Evolutionary conservation across 2,888 invertebrate species (phyloP).

Genomic region (Thera obeliscata): DNA sequence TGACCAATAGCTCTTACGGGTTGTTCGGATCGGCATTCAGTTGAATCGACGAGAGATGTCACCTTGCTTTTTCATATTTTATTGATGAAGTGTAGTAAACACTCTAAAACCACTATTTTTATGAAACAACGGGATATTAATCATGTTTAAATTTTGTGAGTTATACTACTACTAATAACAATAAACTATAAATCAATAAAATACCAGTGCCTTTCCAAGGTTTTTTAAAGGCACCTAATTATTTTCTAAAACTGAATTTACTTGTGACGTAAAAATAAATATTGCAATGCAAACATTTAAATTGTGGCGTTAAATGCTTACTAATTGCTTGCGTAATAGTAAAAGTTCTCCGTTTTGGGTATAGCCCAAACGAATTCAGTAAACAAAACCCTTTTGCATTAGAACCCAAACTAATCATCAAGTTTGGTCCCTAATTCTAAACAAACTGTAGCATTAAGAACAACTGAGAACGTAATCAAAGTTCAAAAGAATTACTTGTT

Average conservation of each 20-base stretch:
- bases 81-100: too few relatives aligned
- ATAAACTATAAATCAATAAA: too few relatives aligned
- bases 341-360: conserved; percentile 41
- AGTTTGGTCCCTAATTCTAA: conserved; percentile 40
- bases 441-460: conserved; percentile 33
- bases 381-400: conserved; percentile 43
- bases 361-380: conserved; percentile 39
- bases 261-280: conserved; percentile 13
- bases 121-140: too few relatives aligned
- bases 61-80: too few relatives aligned
- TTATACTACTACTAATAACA: too few relatives aligned
- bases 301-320: conserved; percentile 36
- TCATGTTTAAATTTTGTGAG: too few relatives aligned
- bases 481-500: conserved; percentile 19
- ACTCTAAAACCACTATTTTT: too few relatives aligned
- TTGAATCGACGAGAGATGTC: too few relatives aligned
- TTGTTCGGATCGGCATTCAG: too few relatives aligned
- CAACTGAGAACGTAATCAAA: conserved; percentile 26
- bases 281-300: conserved; percentile 26
- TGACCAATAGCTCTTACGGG: too few relatives aligned
- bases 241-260: neutral
- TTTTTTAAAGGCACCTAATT: too few relatives aligned
- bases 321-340: conserved; percentile 45
- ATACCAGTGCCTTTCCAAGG: too few relatives aligned
- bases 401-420: conserved; percentile 44